A percentile compares a stretch with the other conserved stretches of the same genome.
Evolutionary conservation across 2,888 invertebrate species (phyloP).

Genomic region (Arctia plantaginis): DNA sequence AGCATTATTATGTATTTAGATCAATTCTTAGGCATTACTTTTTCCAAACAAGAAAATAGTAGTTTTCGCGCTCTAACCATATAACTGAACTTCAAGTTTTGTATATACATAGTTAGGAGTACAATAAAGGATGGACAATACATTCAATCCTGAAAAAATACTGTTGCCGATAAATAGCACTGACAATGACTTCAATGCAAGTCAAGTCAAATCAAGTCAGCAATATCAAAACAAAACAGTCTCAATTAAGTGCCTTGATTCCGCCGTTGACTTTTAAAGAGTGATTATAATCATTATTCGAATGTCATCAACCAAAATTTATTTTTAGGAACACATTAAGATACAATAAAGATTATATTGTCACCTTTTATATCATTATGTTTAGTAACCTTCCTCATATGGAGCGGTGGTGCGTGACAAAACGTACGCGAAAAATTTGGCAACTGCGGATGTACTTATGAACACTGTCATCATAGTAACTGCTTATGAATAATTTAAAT

Average conservation of each 20-base stretch:
- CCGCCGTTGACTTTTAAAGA: not conserved
- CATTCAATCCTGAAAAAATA: not conserved
- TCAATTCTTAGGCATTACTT: too few species aligned
- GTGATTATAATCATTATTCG: constrained; percentile 21
- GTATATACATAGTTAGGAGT: too few species aligned
- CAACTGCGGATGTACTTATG: constrained; percentile 30
- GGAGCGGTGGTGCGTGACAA: constrained; percentile 26
- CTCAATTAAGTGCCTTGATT: not conserved
- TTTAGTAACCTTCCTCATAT: constrained; percentile 6
- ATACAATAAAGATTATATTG: constrained; percentile 27
- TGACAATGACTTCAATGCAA: not conserved
- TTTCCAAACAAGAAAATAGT: too few species aligned
- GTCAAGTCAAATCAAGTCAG: not conserved
- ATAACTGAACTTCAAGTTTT: too few species aligned
- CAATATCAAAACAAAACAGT: not conserved
- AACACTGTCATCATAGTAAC: constrained; percentile 25
- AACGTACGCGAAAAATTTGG: constrained; percentile 34
- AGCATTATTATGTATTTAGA: not conserved
- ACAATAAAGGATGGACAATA: too few species aligned
- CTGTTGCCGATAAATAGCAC: not conserved
- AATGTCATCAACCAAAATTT: not conserved
- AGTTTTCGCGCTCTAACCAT: too few species aligned
- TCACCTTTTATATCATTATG: constrained; percentile 15
- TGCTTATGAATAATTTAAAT: constrained; percentile 38
- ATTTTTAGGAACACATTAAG: constrained; percentile 17